These are phyloP conservation scores for Zenarchopterus dispar DNA, from an alignment of 2,797 vertebrate species.

Conservation along the genomic window DNA sequence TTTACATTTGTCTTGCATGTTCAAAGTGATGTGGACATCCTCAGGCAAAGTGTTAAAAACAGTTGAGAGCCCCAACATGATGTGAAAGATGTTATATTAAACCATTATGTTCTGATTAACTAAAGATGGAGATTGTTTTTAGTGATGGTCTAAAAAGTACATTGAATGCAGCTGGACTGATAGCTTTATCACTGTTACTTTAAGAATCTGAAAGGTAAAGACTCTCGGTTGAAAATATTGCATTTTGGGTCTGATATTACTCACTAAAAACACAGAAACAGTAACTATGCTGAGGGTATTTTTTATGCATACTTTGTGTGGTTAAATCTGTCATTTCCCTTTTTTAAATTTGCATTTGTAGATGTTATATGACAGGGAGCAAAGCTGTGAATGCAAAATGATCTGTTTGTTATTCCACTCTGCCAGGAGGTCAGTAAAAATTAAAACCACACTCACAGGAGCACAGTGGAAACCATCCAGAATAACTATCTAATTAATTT, in stretches of 20 bases:
- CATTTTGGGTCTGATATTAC: too few relatives aligned
- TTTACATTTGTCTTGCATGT: constrained; percentile 54
- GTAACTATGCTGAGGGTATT: constrained; percentile 1
- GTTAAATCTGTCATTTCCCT: constrained; percentile 49
- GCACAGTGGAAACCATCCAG: constrained; percentile 74
- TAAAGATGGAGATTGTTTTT: constrained; percentile 11
- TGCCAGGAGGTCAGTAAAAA: constrained; percentile 70
- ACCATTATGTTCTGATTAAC: neutral
- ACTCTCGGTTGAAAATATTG: constrained; percentile 1
- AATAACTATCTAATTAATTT: constrained; percentile 79
- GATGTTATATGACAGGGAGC: constrained; percentile 51
- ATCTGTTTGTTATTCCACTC: constrained; percentile 70
- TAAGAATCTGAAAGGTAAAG: neutral
- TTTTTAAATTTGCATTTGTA: constrained; percentile 60
- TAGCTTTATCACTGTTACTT: constrained; percentile 1
- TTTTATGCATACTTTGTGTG: constrained; percentile 14
- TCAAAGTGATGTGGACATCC: constrained; percentile 46
- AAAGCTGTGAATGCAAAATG: constrained; percentile 64
- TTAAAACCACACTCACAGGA: constrained; percentile 71
- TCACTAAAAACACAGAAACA: neutral
- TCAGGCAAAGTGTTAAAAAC: constrained; percentile 37
- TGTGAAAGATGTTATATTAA: constrained; percentile 15
- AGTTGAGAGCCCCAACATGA: constrained; percentile 5
- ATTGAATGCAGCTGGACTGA: neutral
- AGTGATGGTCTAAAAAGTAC: neutral